Evolutionary conservation across 2,888 invertebrate genomes (phyloP).

Genomic region (Zeuzera pyrina): DNA sequence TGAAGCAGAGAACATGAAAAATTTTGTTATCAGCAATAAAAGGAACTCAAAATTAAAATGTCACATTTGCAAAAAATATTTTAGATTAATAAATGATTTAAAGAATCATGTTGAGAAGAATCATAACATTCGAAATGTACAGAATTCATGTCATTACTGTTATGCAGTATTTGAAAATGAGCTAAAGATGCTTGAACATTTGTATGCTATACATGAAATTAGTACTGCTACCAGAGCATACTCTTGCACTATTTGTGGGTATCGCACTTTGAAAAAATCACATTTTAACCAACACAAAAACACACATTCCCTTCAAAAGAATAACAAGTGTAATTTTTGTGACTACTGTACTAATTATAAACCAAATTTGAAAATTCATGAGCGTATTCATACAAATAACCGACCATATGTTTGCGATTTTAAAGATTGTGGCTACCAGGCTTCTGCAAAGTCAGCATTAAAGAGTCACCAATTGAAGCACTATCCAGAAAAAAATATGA

Average conservation of each 20-base stretch:
- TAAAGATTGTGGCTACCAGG: constrained; percentile 18
- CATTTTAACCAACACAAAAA: constrained; percentile 26
- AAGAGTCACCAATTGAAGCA: constrained; percentile 33
- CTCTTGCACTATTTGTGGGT: constrained; percentile 25
- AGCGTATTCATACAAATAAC: constrained; percentile 23
- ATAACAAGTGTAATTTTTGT: constrained; percentile 22
- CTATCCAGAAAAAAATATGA: constrained; percentile 23
- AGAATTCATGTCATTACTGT: constrained; percentile 21
- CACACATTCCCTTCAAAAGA: constrained; percentile 19
- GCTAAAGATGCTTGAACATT: constrained; percentile 18
- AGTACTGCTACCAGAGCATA: constrained; percentile 11
- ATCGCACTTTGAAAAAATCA: constrained; percentile 24
- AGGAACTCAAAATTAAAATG: constrained; percentile 22
- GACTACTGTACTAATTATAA: constrained; percentile 25
- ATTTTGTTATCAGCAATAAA: constrained; percentile 15
- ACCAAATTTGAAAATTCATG: constrained; percentile 32
- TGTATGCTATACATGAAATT: constrained; percentile 16
- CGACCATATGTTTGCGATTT: constrained; percentile 23
- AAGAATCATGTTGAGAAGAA: constrained; percentile 17
- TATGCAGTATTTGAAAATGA: constrained; percentile 18
- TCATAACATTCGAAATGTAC: constrained; percentile 15
- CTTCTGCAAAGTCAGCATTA: constrained; percentile 25
- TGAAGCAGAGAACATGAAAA: constrained; percentile 16
- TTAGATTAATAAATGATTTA: constrained; percentile 15
- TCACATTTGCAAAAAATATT: constrained; percentile 23